Evolutionary conservation across 2,888 invertebrate genomes (phyloP), one percentile per base, ranked within the genome.

Genomic region (Callimorpha dominula): DNA sequence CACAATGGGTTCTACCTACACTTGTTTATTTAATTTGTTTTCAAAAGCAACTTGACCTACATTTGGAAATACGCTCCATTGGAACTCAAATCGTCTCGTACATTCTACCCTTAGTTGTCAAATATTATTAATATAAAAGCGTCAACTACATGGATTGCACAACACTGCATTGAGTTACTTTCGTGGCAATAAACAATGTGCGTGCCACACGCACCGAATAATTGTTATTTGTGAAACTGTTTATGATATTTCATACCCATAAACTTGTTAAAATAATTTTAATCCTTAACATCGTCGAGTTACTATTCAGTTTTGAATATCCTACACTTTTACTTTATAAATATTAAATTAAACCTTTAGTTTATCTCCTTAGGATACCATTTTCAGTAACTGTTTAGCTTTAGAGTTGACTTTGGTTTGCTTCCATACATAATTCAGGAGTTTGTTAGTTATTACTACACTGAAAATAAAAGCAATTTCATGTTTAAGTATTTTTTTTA

Each of bases 191-290:
- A 82, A 76, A 80, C 83, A 82, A 68, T 43, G 76, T 88, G 92
- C 92, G 92, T 92, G 92, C 73, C 82, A 72, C 92, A 92, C 92
- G 92, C 92, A 92, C 86, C 73, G 75, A 77, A 82, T 83, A 78
- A 83, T 83, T 78, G 81, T 82, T 82, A 83, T 82, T 80, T 77
- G 75, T 75, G 70, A 78, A 72, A 82, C 77, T 75, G 67, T 78
- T 83, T 64, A 54, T 54, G 46, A 46, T 70, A 66, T 62, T 50
- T 73, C 50, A 67, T 43, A 40, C 17, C 40, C 15, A 20, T 70
- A 31, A 42, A 17, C 14, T 42, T 46, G 7, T 31, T 12, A 70
- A 50, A 78, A 74, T 78, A 70, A 81, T 84, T 82, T 81, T 79
- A 70, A 40, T 77, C 78, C 75, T 68, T 79, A 77, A 63, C 43